These are phyloP conservation scores for Perithous albicinctus DNA, from an alignment of 2,888 invertebrate species.

Conservation along the genomic window DNA sequence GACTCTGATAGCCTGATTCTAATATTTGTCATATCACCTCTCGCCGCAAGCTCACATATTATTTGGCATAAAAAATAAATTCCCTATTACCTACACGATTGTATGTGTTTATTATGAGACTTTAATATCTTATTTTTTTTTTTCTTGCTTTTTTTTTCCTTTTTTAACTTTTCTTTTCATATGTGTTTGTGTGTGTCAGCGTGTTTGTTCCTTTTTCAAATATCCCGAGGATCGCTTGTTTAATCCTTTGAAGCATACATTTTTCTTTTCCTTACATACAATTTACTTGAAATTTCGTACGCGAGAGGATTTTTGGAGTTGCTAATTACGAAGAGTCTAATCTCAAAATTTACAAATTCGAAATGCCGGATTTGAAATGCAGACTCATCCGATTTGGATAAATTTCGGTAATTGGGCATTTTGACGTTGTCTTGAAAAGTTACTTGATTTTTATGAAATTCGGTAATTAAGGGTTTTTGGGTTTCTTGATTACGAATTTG, in stretches of 20 bases:
- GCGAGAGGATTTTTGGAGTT: too few relatives aligned
- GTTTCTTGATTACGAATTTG: too few relatives aligned
- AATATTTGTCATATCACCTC: conserved; percentile 76
- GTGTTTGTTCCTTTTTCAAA: conserved; percentile 60
- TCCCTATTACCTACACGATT: conserved; percentile 78
- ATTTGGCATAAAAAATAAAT: conserved; percentile 84
- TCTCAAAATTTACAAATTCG: too few relatives aligned
- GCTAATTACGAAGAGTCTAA: too few relatives aligned
- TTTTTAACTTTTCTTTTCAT: conserved; percentile 4
- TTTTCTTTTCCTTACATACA: too few relatives aligned
- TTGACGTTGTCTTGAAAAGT: too few relatives aligned
- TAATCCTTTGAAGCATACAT: too few relatives aligned
- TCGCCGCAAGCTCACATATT: conserved; percentile 74
- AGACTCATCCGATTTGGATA: too few relatives aligned
- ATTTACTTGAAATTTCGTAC: not conserved
- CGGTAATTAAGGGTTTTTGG: too few relatives aligned
- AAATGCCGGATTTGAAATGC: too few relatives aligned
- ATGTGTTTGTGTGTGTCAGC: conserved; percentile 59
- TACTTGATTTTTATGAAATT: too few relatives aligned
- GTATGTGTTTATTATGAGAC: conserved; percentile 53
- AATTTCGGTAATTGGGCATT: too few relatives aligned
- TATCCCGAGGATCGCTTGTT: conserved; percentile 46
- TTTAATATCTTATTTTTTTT: conserved; percentile 39
- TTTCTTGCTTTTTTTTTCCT: conserved; percentile 23
- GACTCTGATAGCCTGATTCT: conserved; percentile 70